Base-by-base conservation (phyloP, 2,113 vertebrate genomes). In the Mohoua ochrocephala region DNA sequence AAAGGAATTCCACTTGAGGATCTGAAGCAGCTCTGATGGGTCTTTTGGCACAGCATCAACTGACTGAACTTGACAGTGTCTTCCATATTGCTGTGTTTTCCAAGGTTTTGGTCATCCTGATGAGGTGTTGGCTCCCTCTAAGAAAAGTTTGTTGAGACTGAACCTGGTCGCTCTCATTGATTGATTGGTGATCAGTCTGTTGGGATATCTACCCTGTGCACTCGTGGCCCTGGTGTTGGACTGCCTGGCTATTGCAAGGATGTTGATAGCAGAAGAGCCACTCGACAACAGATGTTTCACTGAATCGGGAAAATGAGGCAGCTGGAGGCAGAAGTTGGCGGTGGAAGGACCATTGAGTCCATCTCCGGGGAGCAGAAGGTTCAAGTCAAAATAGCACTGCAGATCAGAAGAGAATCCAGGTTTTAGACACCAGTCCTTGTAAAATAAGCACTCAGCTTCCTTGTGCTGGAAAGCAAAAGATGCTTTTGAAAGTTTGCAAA, bases 1-100 rank as follows among this genome's bases (percentile, higher is more conserved):
- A 91, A 94, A 96, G 74, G 75, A 91, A 92, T 96, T 91, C 82
- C 75, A 87, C 64, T 82, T 65, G 84, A 95, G 77, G 53, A 84
- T 68, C 84, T 67, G 49, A n/a, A 82, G 76, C 49, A 87, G 50
- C 70, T 89, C 50, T 61, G 41, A 63, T 57, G 84, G 71, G 61
- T 73, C 47, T 94, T 84, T 75, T 84, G 91, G 89, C 82, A 52
- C 4, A 3, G 30, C 44, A 68, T 68, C 6, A 33, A 22, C 53
- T 13, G 5, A 69, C 60, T 91, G 59, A 91, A 78, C 76, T 68
- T 5, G 0, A 85, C 33, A 33, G 49, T 37, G 61, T 71, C 87
- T 94, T 78, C 77, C 31, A 27, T 71, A 33, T 44, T 19, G 24
- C 53, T 74, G 37, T 56, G 23, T 57, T 91, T 91, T 83, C 54